Evolutionary conservation across 2,888 invertebrate genomes (phyloP), one percentile per base, ranked within the genome.

Genomic region (Thalpophila matura): DNA sequence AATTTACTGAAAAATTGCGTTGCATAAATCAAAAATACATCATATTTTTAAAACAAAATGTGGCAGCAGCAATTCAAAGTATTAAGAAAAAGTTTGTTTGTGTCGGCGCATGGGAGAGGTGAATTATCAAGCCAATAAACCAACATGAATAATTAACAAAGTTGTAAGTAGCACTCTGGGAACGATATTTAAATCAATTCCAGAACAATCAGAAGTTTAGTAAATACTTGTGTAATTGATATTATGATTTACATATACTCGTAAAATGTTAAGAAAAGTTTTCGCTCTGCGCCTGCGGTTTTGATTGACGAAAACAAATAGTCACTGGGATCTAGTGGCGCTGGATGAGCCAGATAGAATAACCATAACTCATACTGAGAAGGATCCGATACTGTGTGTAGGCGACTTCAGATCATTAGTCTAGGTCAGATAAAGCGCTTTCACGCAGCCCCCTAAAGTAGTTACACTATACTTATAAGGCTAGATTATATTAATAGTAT

Each of bases 301-400:
- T 58, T 40, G 22, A 53, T 38, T 49, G 49, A 62, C 49, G 37
- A 59, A 40, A 53, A 68, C 16, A 66, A 57, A 51, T 51, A 38
- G 29, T 24, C 10, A 14, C n/a, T 1, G 2, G 20, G 18, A 26
- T n/a, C 4, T 35, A 38, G 12, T 14, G 4, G 4, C 4, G 2
- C 72, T 71, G 12, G 66, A 72, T 47, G 18, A 12, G 67, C 29
- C 46, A 3, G 10, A 22, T 6, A 12, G 4, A 38, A 4, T 26
- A n/a, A 0, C 2, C 3, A 20, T 5, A 1, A 27, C 12, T n/a
- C n/a, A n/a, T n/a, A n/a, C n/a, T n/a, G n/a, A n/a, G n/a, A n/a
- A n/a, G n/a, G n/a, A n/a, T n/a, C n/a, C n/a, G n/a, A n/a, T n/a
- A n/a, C n/a, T n/a, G n/a, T n/a, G n/a, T n/a, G n/a, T n/a, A n/a